Percentiles rank a stretch among this genome's conserved stretches.
Conservation (phyloP, 92 coral and sea anemone species). For the Bergia puertoricense region DNA sequence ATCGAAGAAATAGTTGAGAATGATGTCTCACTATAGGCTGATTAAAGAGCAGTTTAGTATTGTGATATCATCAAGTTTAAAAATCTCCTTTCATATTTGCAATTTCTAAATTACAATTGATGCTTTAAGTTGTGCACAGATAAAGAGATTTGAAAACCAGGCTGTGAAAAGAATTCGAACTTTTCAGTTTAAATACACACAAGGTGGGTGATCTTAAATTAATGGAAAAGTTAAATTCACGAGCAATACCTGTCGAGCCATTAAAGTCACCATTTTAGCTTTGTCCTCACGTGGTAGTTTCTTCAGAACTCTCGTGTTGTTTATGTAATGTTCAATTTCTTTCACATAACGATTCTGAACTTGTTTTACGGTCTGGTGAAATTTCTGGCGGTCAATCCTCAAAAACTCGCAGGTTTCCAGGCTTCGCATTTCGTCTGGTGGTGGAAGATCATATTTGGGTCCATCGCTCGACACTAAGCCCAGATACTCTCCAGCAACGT, state of each 20-base stretch:
- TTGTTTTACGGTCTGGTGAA: conserved; percentile 74
- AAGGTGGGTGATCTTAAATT: neutral
- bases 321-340: conserved; percentile 78
- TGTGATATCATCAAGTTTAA: too few species aligned
- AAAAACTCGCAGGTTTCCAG: conserved; percentile 81
- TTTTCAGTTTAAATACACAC: too few species aligned
- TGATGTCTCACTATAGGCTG: too few species aligned
- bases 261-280: conserved; percentile 61
- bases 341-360: conserved; percentile 80
- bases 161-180: too few species aligned
- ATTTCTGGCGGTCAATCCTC: conserved; percentile 78
- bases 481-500: conserved; percentile 92
- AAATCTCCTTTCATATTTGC: too few species aligned
- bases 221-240: neutral
- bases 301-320: conserved; percentile 55
- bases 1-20: neutral
- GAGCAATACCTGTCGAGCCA: conserved; percentile 86
- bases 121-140: too few species aligned
- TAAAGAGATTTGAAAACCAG: too few species aligned
- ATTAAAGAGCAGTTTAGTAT: too few species aligned
- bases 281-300: conserved; percentile 74
- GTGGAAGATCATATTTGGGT: conserved; percentile 79
- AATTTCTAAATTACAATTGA: too few species aligned
- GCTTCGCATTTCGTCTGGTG: conserved; percentile 84
- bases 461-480: conserved; percentile 94